These are phyloP conservation scores for Sebastes iracundus DNA, from an alignment of 2,797 vertebrate genomes.

Conservation along the genomic window DNA sequence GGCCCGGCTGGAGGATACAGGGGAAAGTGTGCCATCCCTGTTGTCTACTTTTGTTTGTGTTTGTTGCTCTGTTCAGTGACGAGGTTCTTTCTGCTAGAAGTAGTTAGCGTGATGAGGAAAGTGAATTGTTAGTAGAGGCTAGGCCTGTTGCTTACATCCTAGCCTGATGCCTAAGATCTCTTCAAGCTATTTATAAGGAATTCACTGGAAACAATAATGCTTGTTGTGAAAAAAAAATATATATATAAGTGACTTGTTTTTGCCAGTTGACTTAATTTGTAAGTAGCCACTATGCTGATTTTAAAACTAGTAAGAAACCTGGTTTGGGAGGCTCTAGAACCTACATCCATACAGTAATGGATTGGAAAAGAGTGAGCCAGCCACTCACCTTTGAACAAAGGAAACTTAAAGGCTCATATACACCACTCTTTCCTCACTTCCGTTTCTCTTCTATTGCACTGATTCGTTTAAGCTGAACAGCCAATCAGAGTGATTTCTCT, in stretches of 20 bases:
- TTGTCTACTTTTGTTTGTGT: constrained; percentile 62
- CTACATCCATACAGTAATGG: not conserved
- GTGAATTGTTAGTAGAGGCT: not conserved
- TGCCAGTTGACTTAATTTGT: not conserved
- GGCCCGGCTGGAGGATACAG: constrained; percentile 43
- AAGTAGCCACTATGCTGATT: not conserved
- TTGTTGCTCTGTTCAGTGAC: constrained; percentile 34
- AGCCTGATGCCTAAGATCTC: not conserved
- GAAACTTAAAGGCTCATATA: not conserved
- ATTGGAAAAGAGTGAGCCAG: not conserved
- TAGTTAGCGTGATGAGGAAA: constrained; percentile 25
- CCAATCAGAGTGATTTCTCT: no score
- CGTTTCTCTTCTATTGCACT: no score
- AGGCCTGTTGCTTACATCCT: not conserved
- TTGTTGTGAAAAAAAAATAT: not conserved
- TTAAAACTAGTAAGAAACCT: not conserved
- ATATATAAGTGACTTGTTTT: not conserved
- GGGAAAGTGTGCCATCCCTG: constrained; percentile 65
- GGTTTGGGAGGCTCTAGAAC: not conserved
- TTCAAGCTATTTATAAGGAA: not conserved
- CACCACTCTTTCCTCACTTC: no score
- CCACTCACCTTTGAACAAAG: not conserved
- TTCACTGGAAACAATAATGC: not conserved
- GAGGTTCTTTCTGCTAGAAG: constrained; percentile 1
- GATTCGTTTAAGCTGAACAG: no score